phyloP scores from a whole-genome alignment of 2,888 invertebrate species.

The Cremastobaeus sp. region DNA sequence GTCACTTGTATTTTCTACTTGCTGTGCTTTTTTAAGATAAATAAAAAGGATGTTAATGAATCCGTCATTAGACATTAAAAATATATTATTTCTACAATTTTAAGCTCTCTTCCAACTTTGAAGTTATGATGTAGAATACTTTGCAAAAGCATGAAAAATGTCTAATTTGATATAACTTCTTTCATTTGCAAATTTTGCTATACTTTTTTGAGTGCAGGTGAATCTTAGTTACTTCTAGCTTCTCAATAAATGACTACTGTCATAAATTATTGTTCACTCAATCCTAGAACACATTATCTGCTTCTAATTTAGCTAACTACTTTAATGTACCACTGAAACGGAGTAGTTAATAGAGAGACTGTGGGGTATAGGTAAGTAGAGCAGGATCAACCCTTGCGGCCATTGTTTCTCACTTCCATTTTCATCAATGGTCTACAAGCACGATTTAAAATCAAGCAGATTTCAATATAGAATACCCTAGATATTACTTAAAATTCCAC shows the following conservation, averaged over 20 bases:
- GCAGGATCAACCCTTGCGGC: slow-evolving; percentile 65
- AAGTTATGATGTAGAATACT: too few relatives aligned
- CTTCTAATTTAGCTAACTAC: slow-evolving; percentile 32
- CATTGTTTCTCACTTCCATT: slow-evolving; percentile 66
- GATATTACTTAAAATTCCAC: too few relatives aligned
- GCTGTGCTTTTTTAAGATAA: slow-evolving; percentile 29
- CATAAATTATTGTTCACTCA: neutral
- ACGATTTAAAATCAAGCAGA: slow-evolving; percentile 58
- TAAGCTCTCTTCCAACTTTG: too few relatives aligned
- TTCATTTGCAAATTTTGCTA: too few relatives aligned
- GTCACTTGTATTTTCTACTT: slow-evolving; percentile 22
- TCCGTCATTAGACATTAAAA: too few relatives aligned
- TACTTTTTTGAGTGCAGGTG: too few relatives aligned
- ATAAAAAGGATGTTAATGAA: slow-evolving; percentile 9
- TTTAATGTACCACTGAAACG: slow-evolving; percentile 65
- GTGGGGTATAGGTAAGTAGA: slow-evolving; percentile 69
- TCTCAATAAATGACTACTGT: too few relatives aligned
- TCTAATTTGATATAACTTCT: too few relatives aligned
- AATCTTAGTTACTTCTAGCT: too few relatives aligned
- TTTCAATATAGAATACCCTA: too few relatives aligned
- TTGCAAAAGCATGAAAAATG: too few relatives aligned
- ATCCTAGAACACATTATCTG: slow-evolving; percentile 17
- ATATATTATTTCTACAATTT: too few relatives aligned
- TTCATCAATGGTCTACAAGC: slow-evolving; percentile 68
- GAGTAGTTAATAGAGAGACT: slow-evolving; percentile 69